Conservation (phyloP, 2,888 invertebrate species). For the Drosophila subquinaria region DNA sequence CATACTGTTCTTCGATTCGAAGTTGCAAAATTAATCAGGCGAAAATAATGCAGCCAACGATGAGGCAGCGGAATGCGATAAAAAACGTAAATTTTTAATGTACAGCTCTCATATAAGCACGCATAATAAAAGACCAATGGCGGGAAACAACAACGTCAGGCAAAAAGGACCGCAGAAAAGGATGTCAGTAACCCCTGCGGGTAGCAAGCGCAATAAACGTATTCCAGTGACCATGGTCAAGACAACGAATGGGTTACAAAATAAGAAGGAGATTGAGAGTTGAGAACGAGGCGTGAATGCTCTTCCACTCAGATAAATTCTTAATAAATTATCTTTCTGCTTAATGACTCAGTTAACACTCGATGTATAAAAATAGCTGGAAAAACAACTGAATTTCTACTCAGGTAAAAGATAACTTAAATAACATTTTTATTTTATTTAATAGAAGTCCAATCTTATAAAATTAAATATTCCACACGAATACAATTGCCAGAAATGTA, state of each 20-base stretch:
- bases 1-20: conserved; percentile 8
- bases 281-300: neutral
- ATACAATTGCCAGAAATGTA: no score
- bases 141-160: conserved; percentile 20
- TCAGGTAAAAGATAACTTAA: no score
- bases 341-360: neutral
- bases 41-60: conserved; percentile 71
- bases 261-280: neutral
- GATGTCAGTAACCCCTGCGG: conserved; percentile 15
- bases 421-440: no score
- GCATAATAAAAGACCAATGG: conserved; percentile 52
- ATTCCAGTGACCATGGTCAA: conserved; percentile 44
- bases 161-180: conserved; percentile 33
- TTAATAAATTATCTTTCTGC: neutral
- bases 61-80: conserved; percentile 71
- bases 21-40: conserved; percentile 76
- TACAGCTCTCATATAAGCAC: conserved; percentile 39
- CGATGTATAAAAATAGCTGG: neutral
- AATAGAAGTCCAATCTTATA: no score
- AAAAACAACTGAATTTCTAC: no score
- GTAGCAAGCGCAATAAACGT: conserved; percentile 42
- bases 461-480: no score
- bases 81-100: conserved; percentile 65
- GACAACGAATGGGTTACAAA: conserved; percentile 28
- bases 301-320: neutral